Conservation (phyloP, 92 coral and sea anemone species). For the Paragorgia papillata region DNA sequence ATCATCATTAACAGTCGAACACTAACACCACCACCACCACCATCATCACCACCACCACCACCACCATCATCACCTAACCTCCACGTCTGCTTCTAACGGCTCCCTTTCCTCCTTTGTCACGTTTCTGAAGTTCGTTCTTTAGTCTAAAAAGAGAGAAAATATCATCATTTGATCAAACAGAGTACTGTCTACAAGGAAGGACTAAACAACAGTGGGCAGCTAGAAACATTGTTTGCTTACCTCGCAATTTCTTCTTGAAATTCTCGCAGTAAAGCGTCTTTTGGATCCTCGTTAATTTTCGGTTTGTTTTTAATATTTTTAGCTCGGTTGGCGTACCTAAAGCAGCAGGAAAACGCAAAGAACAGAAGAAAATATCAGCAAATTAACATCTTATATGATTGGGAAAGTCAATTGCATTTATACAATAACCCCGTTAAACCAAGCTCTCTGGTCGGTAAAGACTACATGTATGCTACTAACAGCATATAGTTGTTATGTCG, state of each 20-base stretch:
- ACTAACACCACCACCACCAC: slow-evolving; percentile 27
- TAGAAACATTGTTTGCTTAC: no score
- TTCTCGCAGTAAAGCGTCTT: slow-evolving; percentile 96
- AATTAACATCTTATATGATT: no score
- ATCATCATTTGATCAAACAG: not conserved
- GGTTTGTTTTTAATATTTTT: slow-evolving; percentile 99
- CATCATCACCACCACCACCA: slow-evolving; percentile 74
- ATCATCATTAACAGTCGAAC: slow-evolving; percentile 70
- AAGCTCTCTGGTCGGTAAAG: no score
- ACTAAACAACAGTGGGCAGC: no score
- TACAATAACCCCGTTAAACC: no score
- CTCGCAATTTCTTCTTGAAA: slow-evolving; percentile 95
- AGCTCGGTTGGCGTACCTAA: slow-evolving; percentile 95
- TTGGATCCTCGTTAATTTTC: slow-evolving; percentile 97
- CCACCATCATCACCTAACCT: slow-evolving; percentile 31
- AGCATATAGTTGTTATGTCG: no score
- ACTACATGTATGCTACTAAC: no score
- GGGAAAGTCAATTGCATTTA: no score
- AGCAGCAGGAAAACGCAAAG: not conserved
- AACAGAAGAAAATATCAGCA: not conserved
- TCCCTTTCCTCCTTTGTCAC: slow-evolving; percentile 62
- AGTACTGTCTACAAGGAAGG: no score
- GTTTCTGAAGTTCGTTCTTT: slow-evolving; percentile 25
- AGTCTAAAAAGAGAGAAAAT: slow-evolving; percentile 22
- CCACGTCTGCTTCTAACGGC: not conserved